Evolutionary conservation across 2,888 invertebrate species (phyloP).

Genomic region (Creontiades dilutus): DNA sequence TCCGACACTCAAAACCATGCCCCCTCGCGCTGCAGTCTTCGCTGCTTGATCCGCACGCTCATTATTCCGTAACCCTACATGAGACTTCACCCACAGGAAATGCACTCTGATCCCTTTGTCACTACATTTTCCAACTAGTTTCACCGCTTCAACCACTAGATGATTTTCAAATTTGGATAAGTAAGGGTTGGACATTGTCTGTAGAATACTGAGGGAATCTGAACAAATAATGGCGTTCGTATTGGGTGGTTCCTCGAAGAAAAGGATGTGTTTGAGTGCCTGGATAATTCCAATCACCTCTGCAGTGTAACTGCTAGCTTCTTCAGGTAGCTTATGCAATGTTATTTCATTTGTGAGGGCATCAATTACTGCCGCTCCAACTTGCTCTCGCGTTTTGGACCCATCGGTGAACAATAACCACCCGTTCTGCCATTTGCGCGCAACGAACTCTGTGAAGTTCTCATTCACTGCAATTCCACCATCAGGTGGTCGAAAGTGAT

Average conservation of each 20-base stretch:
- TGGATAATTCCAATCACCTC: neutral
- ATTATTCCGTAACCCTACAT: neutral
- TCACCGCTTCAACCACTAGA: neutral
- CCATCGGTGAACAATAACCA: neutral
- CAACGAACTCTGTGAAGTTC: constrained; percentile 6
- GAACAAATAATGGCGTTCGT: neutral
- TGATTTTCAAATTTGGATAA: neutral
- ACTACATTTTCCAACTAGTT: neutral
- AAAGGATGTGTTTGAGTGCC: neutral
- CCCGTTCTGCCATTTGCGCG: neutral
- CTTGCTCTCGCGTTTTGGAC: neutral
- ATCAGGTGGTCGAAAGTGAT: neutral
- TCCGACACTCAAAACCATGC: neutral
- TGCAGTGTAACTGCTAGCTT: neutral
- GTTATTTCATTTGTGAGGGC: neutral
- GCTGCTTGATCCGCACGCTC: neutral
- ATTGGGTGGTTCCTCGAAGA: neutral
- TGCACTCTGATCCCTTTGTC: neutral
- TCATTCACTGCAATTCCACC: neutral
- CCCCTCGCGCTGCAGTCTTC: neutral
- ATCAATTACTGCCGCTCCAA: neutral
- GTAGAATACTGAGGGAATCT: neutral
- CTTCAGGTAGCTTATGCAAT: neutral
- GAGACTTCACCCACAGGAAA: neutral
- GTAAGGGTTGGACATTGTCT: neutral